These are phyloP conservation scores for Pteropus rufus DNA, from an alignment of 2,797 vertebrate species.

Conservation along the genomic window DNA sequence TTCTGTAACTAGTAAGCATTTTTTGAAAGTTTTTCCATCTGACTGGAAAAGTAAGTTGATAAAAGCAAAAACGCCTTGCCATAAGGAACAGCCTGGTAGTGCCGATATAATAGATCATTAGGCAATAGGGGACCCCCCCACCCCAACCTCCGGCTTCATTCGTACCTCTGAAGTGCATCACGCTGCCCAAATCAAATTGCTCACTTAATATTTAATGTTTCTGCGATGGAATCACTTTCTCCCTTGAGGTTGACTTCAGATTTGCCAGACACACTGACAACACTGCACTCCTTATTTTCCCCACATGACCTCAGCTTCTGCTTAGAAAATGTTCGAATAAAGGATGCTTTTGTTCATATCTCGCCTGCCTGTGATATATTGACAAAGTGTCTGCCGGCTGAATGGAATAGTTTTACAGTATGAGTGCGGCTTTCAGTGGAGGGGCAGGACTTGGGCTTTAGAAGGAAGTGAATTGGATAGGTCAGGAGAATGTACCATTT, in stretches of 20 bases:
- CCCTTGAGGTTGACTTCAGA: slow-evolving; percentile 70
- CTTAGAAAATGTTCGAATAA: slow-evolving; percentile 77
- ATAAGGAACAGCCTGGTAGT: neutral
- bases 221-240: slow-evolving; percentile 77
- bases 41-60: slow-evolving; percentile 61
- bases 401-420: slow-evolving; percentile 80
- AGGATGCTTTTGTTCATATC: slow-evolving; percentile 81
- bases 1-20: neutral
- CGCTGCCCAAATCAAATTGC: slow-evolving; percentile 71
- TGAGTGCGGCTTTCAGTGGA: slow-evolving; percentile 69
- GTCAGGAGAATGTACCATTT: slow-evolving; percentile 84
- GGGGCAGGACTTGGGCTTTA: slow-evolving; percentile 74
- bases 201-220: slow-evolving; percentile 81
- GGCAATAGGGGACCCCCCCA: neutral
- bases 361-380: slow-evolving; percentile 80
- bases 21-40: slow-evolving; percentile 1
- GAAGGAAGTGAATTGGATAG: slow-evolving; percentile 83
- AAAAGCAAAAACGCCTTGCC: neutral
- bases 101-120: neutral
- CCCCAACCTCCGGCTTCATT: neutral
- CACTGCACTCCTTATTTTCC: slow-evolving; percentile 68
- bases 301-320: slow-evolving; percentile 72
- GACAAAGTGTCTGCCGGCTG: slow-evolving; percentile 81
- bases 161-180: slow-evolving; percentile 47
- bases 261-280: slow-evolving; percentile 76